These are phyloP conservation scores for Unio delphinus DNA, from an alignment of 2,888 invertebrate genomes.

Conservation along the genomic window DNA sequence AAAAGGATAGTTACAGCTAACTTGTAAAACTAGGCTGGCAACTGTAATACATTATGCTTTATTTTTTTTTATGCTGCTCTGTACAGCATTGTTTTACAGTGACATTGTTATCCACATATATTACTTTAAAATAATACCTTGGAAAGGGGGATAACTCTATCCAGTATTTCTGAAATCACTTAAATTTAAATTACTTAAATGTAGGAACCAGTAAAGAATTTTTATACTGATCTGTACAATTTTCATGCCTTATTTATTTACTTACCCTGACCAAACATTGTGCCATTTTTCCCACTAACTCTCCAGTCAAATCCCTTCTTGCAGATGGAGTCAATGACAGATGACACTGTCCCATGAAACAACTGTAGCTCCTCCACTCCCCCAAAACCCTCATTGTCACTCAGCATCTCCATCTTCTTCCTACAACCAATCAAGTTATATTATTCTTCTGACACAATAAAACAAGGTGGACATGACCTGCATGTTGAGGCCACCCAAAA, in stretches of 20 bases:
- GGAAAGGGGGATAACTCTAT: no score
- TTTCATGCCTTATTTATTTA: background rate
- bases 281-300: constrained; percentile 49
- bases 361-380: constrained; percentile 49
- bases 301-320: constrained; percentile 53
- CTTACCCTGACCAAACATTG: constrained; percentile 50
- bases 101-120: no score
- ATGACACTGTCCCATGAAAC: constrained; percentile 44
- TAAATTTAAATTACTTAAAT: no score
- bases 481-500: background rate
- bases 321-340: constrained; percentile 48
- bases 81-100: no score
- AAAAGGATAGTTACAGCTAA: no score
- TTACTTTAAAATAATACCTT: no score
- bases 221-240: background rate
- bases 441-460: background rate
- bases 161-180: no score
- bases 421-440: constrained; percentile 30
- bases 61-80: no score
- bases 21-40: no score
- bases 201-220: no score
- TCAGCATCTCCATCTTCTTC: constrained; percentile 56
- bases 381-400: constrained; percentile 52
- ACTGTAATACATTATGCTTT: no score
- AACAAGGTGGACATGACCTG: no score